Evolutionary conservation across 2,113 vertebrate species (phyloP).

Genomic region (Protomyctophum bolini): DNA sequence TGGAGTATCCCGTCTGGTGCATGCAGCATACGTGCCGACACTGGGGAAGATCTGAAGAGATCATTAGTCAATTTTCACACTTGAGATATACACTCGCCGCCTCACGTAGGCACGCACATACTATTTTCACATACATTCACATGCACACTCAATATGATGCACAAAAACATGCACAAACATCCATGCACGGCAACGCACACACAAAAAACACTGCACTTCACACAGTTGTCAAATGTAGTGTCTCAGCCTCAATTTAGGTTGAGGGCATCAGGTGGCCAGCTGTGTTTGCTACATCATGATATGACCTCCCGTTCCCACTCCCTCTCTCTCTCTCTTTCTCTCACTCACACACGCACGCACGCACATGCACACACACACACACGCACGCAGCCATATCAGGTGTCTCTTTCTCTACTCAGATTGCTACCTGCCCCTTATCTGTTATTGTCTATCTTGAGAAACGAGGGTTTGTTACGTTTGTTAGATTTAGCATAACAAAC

Average conservation of each 20-base stretch:
- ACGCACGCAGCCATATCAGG: background rate
- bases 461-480: background rate
- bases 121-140: constrained; percentile 3
- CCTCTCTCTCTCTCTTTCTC: background rate
- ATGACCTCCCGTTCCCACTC: background rate
- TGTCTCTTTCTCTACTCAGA: background rate
- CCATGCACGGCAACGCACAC: background rate
- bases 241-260: constrained; percentile 45
- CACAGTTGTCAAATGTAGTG: constrained; percentile 4
- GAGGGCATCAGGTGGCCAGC: constrained; percentile 65
- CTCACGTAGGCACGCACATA: constrained; percentile 11
- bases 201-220: background rate
- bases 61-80: constrained; percentile 63
- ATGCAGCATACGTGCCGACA: constrained; percentile 46
- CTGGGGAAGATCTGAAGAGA: constrained; percentile 51
- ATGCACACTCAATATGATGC: background rate
- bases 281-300: constrained; percentile 65
- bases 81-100: constrained; percentile 2
- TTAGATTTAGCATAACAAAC: no score
- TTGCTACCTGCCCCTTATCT: background rate
- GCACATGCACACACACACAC: constrained; percentile 5
- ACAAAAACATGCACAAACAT: background rate
- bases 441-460: background rate
- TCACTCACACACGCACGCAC: background rate
- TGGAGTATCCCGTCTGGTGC: constrained; percentile 24